phyloP scores from a whole-genome alignment of 2,113 vertebrate species.

The Connochaetes taurinus region DNA sequence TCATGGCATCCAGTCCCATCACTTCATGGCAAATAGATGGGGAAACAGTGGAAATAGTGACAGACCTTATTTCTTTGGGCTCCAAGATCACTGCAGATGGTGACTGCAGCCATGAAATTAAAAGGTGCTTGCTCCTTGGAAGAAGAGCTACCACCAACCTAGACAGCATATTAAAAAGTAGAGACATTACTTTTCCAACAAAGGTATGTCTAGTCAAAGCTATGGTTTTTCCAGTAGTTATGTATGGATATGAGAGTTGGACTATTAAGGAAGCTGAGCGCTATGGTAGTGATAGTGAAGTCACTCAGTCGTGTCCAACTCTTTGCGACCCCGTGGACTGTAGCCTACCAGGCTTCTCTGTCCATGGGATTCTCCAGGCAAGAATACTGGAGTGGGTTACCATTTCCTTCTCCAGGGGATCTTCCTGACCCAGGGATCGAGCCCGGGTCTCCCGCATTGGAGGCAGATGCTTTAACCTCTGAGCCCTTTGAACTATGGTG shows the following conservation, averaged over 20 bases:
- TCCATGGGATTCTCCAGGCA: too few species aligned
- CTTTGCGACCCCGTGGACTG: too few species aligned
- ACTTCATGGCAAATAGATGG: background rate
- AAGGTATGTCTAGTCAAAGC: background rate
- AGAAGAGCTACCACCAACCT: background rate
- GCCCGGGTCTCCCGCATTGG: too few species aligned
- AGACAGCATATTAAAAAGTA: background rate
- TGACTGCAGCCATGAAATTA: background rate
- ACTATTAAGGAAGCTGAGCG: background rate
- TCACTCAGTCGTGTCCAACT: too few species aligned
- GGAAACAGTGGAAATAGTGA: background rate
- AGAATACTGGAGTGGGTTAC: too few species aligned
- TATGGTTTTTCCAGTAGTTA: background rate
- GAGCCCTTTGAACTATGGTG: background rate
- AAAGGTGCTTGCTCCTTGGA: background rate
- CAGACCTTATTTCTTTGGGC: background rate
- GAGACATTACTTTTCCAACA: background rate
- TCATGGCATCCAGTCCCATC: background rate
- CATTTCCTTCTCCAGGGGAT: too few species aligned
- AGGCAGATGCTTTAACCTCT: too few species aligned
- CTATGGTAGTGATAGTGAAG: background rate
- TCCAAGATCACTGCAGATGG: background rate
- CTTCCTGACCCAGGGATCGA: too few species aligned
- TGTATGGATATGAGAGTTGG: background rate
- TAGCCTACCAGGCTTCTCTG: too few species aligned